Percentiles rank a stretch among this genome's conserved stretches.
phyloP scores from a whole-genome alignment of 2,888 invertebrate genomes.

The Cephus rjabovi region DNA sequence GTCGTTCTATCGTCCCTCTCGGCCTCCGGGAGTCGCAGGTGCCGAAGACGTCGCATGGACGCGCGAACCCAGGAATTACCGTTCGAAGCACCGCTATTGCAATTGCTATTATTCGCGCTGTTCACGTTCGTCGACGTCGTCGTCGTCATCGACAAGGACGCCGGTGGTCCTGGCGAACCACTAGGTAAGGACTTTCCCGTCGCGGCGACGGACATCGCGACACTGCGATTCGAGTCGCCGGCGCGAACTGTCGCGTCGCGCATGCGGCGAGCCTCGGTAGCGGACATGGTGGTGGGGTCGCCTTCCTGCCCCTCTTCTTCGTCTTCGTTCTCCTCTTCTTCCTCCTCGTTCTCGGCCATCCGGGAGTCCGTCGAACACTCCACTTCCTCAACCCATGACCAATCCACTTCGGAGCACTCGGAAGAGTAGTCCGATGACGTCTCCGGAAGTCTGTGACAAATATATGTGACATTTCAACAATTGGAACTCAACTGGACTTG shows the following conservation, averaged over 20 bases:
- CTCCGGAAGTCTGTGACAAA: conserved; percentile 28
- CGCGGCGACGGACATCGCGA: conserved; percentile 62
- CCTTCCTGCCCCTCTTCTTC: background rate
- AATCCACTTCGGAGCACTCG: conserved; percentile 59
- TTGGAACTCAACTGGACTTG: background rate
- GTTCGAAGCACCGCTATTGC: conserved; percentile 21
- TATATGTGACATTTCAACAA: background rate
- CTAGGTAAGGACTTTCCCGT: conserved; percentile 50
- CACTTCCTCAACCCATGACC: conserved; percentile 64
- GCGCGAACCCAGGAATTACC: conserved; percentile 69
- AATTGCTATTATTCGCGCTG: conserved; percentile 17
- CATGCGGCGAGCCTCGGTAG: conserved; percentile 34
- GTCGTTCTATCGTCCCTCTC: conserved; percentile 22
- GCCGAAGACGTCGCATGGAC: conserved; percentile 71
- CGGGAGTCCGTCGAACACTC: conserved; percentile 32
- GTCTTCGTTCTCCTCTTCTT: background rate
- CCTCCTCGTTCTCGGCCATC: background rate
- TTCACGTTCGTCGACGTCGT: conserved; percentile 15
- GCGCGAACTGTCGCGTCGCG: conserved; percentile 43
- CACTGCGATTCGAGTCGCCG: conserved; percentile 53
- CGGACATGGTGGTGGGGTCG: background rate
- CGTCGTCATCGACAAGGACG: conserved; percentile 13
- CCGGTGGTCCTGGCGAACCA: conserved; percentile 32
- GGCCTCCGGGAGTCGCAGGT: conserved; percentile 67
- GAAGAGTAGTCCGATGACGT: conserved; percentile 45